Conservation (phyloP, 2,113 vertebrate genomes). For the Paramisgurnus dabryanus region DNA sequence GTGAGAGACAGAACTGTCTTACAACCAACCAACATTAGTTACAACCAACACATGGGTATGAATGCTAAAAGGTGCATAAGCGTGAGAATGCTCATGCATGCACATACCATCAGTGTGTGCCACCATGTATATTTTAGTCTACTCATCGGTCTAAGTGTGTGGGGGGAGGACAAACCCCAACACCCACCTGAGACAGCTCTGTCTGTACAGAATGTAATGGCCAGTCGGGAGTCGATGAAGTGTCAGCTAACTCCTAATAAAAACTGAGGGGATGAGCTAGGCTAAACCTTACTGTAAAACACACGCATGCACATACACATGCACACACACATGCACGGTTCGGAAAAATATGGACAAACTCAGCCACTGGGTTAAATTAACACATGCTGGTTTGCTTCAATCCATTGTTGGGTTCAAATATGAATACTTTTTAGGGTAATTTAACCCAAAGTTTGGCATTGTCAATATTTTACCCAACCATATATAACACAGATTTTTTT, state of each 20-base stretch:
- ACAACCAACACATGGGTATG: conserved; percentile 18
- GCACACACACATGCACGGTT: background rate
- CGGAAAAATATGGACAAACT: no score
- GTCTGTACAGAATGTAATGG: conserved; percentile 37
- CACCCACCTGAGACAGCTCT: conserved; percentile 38
- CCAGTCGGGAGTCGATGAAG: conserved; percentile 46
- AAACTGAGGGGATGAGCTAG: conserved; percentile 29
- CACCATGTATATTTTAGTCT: background rate
- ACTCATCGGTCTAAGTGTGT: background rate
- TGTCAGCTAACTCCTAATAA: conserved; percentile 44
- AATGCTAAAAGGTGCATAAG: conserved; percentile 17
- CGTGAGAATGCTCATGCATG: background rate
- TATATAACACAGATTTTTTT: no score
- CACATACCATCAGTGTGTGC: background rate
- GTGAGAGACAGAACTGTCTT: background rate
- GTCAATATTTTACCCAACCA: no score
- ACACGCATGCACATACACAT: conserved; percentile 24
- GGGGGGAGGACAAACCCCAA: background rate
- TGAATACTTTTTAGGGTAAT: no score
- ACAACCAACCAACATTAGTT: background rate
- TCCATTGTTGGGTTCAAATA: no score
- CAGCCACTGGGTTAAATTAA: no score
- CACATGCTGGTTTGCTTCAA: no score
- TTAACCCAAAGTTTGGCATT: no score
- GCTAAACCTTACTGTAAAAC: conserved; percentile 49